These are phyloP conservation scores for Polydrusus tereticollis DNA, from an alignment of 2,888 invertebrate genomes.

Conservation along the genomic window DNA sequence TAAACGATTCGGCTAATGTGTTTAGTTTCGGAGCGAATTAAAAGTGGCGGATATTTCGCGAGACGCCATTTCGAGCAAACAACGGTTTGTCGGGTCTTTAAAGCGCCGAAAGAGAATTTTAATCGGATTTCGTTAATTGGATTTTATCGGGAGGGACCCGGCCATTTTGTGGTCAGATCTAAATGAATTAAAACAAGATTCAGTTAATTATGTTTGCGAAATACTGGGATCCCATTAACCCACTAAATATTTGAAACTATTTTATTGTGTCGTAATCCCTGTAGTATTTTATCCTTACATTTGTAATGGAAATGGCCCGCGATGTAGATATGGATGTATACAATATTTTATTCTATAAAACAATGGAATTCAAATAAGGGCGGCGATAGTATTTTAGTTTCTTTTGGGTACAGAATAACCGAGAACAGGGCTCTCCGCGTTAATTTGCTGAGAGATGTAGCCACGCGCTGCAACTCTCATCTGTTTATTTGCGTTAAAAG, in stretches of 20 bases:
- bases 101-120: conserved; percentile 50
- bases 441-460: too few relatives aligned
- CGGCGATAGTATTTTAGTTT: too few relatives aligned
- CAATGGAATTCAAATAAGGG: too few relatives aligned
- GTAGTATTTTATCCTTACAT: neutral
- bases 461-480: too few relatives aligned
- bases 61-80: conserved; percentile 35
- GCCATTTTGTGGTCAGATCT: conserved; percentile 51
- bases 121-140: conserved; percentile 58
- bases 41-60: conserved; percentile 19
- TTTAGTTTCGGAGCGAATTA: conserved; percentile 28
- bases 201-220: conserved; percentile 52
- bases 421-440: too few relatives aligned
- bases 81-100: conserved; percentile 24
- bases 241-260: neutral
- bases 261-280: neutral
- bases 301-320: too few relatives aligned
- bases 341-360: too few relatives aligned
- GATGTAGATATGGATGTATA: too few relatives aligned
- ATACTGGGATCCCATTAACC: neutral
- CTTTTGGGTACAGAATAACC: too few relatives aligned
- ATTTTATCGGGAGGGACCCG: conserved; percentile 52
- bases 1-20: conserved; percentile 24
- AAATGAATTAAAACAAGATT: conserved; percentile 53
- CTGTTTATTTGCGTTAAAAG: too few relatives aligned